Base-by-base conservation (phyloP, 2,797 vertebrate genomes). In the Kryptolebias ocellatus region DNA sequence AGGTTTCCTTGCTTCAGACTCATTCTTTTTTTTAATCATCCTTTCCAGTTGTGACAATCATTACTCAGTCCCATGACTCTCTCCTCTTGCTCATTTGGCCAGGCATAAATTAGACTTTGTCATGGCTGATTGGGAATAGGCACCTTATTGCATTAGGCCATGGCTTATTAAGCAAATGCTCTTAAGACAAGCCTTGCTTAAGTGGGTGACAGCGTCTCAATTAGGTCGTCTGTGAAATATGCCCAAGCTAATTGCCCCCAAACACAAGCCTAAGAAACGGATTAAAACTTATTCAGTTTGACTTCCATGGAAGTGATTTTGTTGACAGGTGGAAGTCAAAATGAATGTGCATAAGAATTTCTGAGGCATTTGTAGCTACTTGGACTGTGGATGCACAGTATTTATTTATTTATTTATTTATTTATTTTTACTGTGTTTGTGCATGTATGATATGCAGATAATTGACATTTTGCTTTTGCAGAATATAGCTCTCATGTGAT, bases 131-230 rank as follows among this genome's bases (percentile, higher is more conserved):
- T 93, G 90, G 89, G 85, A 93, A 90, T 92, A 87, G 91, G 92
- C 91, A 92, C 90, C 90, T 91, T 90, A 94, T 93, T 93, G 92
- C 92, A 92, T 93, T 93, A 94, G 90, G 76, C 74, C 88, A 93
- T 50, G 92, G 90, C 87, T 93, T 93, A 94, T 94, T 94, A 93
- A 91, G 87, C 91, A 91, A 90, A 93, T 85, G 89, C 90, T 93
- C 91, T 90, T 89, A 92, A 91, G 91, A 89, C 86, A 90, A 87
- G 92, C 88, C 88, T 92, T 90, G 88, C 90, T 95, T 93, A 94
- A 92, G 91, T 89, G 86, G 91, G 85, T 90, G 92, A 92, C 91
- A 92, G 91, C 83, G 76, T 89, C 86, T 92, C 92, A 91, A 92
- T 94, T 93, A 93, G 91, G 83, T 84, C 76, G 80, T 87, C 78